A percentile compares a stretch with the other conserved stretches of the same genome.
Conservation (phyloP, 2,797 vertebrate genomes). For the Sebastes vulpes region DNA sequence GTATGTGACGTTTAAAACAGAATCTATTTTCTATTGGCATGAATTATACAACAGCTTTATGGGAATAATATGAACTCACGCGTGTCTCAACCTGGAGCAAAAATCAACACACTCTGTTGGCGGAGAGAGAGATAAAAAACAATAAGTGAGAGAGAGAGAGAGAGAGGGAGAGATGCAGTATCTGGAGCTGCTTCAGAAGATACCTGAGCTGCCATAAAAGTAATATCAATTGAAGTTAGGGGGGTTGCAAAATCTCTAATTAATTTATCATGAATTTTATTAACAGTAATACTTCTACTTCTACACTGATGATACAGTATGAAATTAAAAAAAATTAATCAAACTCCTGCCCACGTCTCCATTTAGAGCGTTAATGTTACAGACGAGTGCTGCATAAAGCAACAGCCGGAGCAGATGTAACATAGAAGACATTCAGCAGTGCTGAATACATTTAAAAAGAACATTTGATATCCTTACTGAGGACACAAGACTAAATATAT, state of each 20-base stretch:
- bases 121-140: not conserved
- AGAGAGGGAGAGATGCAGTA: not conserved
- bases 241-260: not conserved
- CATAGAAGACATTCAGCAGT: not conserved
- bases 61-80: constrained; percentile 5
- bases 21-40: constrained; percentile 57
- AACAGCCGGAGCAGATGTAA: not conserved
- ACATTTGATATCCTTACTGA: not conserved
- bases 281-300: not conserved
- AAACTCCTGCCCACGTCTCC: not conserved
- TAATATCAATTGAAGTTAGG: constrained; percentile 12
- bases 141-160: not conserved
- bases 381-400: constrained; percentile 7
- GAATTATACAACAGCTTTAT: constrained; percentile 65
- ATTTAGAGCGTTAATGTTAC: not conserved
- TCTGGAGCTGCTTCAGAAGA: not conserved
- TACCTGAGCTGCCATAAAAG: not conserved
- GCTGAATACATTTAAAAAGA: not conserved
- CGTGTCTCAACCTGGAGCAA: constrained; percentile 27
- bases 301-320: not conserved
- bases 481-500: not conserved
- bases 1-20: constrained; percentile 51
- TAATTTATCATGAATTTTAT: constrained; percentile 9
- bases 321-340: constrained; percentile 6
- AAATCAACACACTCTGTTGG: constrained; percentile 7